These are phyloP conservation scores for Halocaridina rubra DNA, from an alignment of 2,888 invertebrate species.

Conservation along the genomic window DNA sequence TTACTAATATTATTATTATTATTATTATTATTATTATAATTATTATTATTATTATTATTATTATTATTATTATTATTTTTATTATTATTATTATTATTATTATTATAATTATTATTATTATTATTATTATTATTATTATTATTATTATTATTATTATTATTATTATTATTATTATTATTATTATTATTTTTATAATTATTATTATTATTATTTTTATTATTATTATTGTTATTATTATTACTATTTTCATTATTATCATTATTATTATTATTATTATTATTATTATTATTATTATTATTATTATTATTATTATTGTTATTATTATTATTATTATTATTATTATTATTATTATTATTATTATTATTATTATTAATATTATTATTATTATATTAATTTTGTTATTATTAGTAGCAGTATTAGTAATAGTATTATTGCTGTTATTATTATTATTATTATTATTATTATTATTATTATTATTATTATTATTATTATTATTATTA, in stretches of 20 bases:
- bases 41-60: not conserved
- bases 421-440: not conserved
- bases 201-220: not conserved
- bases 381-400: not conserved
- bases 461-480: not conserved
- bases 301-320: not conserved
- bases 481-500: not conserved
- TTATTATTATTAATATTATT: not conserved
- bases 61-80: not conserved
- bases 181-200: not conserved
- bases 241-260: not conserved
- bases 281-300: not conserved
- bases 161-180: not conserved
- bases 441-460: not conserved
- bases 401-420: not conserved
- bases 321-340: not conserved
- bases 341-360: not conserved
- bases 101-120: not conserved
- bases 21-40: not conserved
- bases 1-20: not conserved
- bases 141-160: not conserved
- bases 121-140: no score
- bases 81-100: not conserved
- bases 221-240: not conserved
- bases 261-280: not conserved